A percentile compares a stretch with the other conserved stretches of the same genome.
Evolutionary conservation across 2,113 vertebrate genomes (phyloP).

Genomic region (Petroica traversi): DNA sequence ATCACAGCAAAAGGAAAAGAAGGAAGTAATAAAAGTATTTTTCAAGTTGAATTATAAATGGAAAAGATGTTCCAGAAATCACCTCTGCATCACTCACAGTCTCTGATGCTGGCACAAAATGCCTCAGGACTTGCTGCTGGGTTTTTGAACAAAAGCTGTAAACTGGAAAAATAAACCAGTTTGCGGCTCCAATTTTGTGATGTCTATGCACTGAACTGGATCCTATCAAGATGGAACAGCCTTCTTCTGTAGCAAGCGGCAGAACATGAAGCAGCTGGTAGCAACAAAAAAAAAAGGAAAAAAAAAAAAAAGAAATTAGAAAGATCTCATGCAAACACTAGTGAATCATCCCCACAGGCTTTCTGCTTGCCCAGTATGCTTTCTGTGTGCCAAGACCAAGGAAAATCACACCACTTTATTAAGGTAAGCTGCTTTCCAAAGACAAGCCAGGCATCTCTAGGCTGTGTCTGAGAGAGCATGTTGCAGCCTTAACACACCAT

Average conservation of each 20-base stretch:
- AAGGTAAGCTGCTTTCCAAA: slow-evolving; percentile 30
- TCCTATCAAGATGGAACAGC: slow-evolving; percentile 15
- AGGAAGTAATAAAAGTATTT: neutral
- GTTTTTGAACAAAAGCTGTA: slow-evolving; percentile 11
- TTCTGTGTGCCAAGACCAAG: neutral
- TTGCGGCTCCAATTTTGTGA: neutral
- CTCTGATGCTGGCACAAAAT: neutral
- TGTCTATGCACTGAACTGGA: slow-evolving; percentile 33
- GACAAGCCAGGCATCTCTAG: neutral
- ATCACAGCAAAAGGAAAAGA: slow-evolving; percentile 1
- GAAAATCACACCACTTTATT: slow-evolving; percentile 2
- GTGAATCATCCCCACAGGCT: slow-evolving; percentile 13
- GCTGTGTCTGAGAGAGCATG: neutral
- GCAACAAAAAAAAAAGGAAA: neutral
- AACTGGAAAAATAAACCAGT: neutral
- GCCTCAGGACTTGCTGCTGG: neutral
- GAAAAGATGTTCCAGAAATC: slow-evolving; percentile 5
- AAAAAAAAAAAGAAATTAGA: neutral
- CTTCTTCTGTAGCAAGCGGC: neutral
- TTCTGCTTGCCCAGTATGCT: neutral
- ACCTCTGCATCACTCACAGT: neutral
- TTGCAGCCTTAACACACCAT: neutral
- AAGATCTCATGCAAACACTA: slow-evolving; percentile 5
- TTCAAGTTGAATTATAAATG: slow-evolving; percentile 5
- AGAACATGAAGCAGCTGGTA: slow-evolving; percentile 58